Evolutionary conservation across 2,888 invertebrate genomes (phyloP).

Genomic region (Shargacucullia verbasci): DNA sequence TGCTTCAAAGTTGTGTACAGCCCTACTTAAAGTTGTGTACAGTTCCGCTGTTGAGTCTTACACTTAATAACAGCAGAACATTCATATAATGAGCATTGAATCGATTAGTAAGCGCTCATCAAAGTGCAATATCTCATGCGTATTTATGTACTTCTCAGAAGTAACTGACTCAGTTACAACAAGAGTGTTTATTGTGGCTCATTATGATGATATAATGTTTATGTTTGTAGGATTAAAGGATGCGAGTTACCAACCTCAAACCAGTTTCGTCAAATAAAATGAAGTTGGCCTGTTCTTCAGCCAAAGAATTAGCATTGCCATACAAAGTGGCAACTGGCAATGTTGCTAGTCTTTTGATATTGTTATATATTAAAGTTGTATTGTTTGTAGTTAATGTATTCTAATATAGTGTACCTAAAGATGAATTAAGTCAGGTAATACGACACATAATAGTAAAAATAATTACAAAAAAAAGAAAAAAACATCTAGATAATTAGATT

Average conservation of each 20-base stretch:
- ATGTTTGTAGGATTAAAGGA: background rate
- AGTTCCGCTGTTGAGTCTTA: conserved; percentile 4
- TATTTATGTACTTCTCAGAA: conserved; percentile 44
- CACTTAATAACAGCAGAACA: conserved; percentile 11
- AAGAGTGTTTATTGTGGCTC: conserved; percentile 7
- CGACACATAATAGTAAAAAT: too few species aligned
- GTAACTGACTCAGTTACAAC: conserved; percentile 16
- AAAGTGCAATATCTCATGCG: conserved; percentile 37
- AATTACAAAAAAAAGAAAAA: too few species aligned
- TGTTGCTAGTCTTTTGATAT: too few species aligned
- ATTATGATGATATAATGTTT: conserved; percentile 6
- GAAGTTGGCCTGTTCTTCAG: too few species aligned
- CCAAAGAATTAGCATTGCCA: too few species aligned
- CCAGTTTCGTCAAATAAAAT: too few species aligned
- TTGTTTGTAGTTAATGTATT: too few species aligned
- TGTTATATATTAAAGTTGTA: too few species aligned
- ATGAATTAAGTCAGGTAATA: too few species aligned
- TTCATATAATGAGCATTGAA: conserved; percentile 9
- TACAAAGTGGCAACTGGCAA: too few species aligned
- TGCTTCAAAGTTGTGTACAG: background rate
- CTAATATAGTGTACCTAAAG: too few species aligned
- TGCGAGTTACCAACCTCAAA: background rate
- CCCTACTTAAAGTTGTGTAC: background rate
- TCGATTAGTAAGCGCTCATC: conserved; percentile 32
- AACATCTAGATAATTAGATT: too few species aligned